A percentile compares a stretch with the other conserved stretches of the same genome.
phyloP scores from a whole-genome alignment of 2,888 invertebrate species.

The Leptinotarsa juncta region DNA sequence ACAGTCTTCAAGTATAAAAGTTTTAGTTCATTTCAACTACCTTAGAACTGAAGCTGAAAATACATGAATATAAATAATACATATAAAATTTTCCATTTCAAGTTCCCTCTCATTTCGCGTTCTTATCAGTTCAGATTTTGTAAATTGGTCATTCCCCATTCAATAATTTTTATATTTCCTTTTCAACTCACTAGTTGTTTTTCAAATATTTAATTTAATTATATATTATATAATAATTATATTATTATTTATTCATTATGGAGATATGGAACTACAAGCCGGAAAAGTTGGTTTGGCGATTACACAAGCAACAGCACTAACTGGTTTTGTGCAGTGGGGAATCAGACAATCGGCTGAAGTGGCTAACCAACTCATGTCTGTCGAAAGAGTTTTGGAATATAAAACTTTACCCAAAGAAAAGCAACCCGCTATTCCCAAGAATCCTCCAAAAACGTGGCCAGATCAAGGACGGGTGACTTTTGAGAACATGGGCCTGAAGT shows the following conservation, averaged over 20 bases:
- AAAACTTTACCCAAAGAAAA: conserved; percentile 74
- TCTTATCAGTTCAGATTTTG: too few relatives aligned
- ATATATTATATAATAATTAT: too few relatives aligned
- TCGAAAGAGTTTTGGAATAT: conserved; percentile 88
- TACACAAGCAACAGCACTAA: conserved; percentile 73
- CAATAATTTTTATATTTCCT: too few relatives aligned
- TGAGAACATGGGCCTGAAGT: conserved; percentile 74
- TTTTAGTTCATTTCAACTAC: too few relatives aligned
- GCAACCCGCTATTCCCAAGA: conserved; percentile 67
- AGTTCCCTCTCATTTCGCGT: too few relatives aligned
- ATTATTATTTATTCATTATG: background rate
- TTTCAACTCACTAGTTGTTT: too few relatives aligned
- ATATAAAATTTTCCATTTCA: too few relatives aligned
- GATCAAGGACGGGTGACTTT: conserved; percentile 74
- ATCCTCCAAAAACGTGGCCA: conserved; percentile 76
- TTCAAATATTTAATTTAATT: too few relatives aligned
- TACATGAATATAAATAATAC: too few relatives aligned
- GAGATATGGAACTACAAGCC: conserved; percentile 60
- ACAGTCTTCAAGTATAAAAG: too few relatives aligned
- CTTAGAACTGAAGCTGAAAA: too few relatives aligned
- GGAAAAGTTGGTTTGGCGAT: conserved; percentile 76
- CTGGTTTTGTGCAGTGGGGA: conserved; percentile 79
- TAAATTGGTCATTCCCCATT: too few relatives aligned
- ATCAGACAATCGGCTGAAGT: conserved; percentile 87
- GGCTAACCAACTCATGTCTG: conserved; percentile 81